A percentile compares a stretch with the other conserved stretches of the same genome.
phyloP scores from a whole-genome alignment of 2,797 vertebrate genomes.

The Sandelia bainsii region DNA sequence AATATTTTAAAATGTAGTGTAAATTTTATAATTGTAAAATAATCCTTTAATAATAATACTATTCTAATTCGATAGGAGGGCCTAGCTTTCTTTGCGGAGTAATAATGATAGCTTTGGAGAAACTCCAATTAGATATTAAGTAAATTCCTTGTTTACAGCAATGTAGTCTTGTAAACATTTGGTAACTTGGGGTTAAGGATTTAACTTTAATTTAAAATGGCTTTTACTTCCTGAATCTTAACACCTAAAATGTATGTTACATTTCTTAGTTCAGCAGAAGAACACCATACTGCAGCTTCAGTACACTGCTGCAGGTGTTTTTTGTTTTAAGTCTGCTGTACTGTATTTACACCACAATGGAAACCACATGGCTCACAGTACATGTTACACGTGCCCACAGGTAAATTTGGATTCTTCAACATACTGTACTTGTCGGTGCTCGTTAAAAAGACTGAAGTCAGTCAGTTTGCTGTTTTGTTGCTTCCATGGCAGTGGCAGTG shows the following conservation, averaged over 20 bases:
- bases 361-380: background rate
- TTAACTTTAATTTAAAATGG: slow-evolving; percentile 26
- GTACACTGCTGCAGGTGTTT: slow-evolving; percentile 2
- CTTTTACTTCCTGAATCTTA: slow-evolving; percentile 23
- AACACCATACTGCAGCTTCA: slow-evolving; percentile 44
- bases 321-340: background rate
- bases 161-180: slow-evolving; percentile 5
- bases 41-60: background rate
- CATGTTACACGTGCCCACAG: background rate
- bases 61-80: background rate
- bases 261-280: slow-evolving; percentile 23
- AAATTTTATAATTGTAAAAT: too few relatives aligned
- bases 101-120: slow-evolving; percentile 3
- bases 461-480: background rate
- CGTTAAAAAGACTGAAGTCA: background rate
- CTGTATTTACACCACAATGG: background rate
- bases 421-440: background rate
- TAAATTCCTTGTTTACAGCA: slow-evolving; percentile 7
- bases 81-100: too few relatives aligned
- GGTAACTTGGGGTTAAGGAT: slow-evolving; percentile 22
- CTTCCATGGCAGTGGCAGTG: background rate
- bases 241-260: slow-evolving; percentile 8
- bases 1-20: background rate
- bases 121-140: background rate
- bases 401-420: background rate